Evolutionary conservation across 1,140 invertebrate genomes (phyloP).

Genomic region (Nephila pilipes): DNA sequence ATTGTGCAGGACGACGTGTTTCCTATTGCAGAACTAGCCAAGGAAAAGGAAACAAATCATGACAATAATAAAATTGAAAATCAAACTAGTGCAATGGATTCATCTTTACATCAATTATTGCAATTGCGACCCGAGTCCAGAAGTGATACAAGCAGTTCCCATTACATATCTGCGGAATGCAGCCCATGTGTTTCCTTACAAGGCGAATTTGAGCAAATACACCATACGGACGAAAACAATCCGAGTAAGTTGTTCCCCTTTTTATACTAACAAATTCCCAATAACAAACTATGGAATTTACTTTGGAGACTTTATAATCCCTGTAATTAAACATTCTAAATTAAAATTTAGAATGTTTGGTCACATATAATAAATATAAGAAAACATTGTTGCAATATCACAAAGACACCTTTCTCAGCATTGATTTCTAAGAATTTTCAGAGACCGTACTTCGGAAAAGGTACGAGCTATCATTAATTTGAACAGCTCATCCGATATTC

Average conservation of each 20-base stretch:
- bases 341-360: too few relatives aligned
- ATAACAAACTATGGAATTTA: too few relatives aligned
- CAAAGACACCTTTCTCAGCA: too few relatives aligned
- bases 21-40: neutral
- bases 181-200: constrained; percentile 43
- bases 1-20: neutral
- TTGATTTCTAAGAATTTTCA: too few relatives aligned
- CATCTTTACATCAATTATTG: neutral
- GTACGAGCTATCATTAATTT: too few relatives aligned
- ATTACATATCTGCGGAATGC: constrained; percentile 48
- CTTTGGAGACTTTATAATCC: too few relatives aligned
- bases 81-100: neutral
- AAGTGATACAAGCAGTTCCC: constrained; percentile 42
- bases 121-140: constrained; percentile 31
- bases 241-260: neutral
- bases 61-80: neutral
- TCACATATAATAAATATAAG: too few relatives aligned
- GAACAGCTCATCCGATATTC: too few relatives aligned
- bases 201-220: neutral
- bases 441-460: too few relatives aligned
- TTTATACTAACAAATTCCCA: neutral
- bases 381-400: too few relatives aligned
- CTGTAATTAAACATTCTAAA: too few relatives aligned
- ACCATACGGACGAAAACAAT: neutral
- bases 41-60: neutral